phyloP scores from a whole-genome alignment of 53 echinoderm and acorn worm genomes.

The Echinometra lucunter region DNA sequence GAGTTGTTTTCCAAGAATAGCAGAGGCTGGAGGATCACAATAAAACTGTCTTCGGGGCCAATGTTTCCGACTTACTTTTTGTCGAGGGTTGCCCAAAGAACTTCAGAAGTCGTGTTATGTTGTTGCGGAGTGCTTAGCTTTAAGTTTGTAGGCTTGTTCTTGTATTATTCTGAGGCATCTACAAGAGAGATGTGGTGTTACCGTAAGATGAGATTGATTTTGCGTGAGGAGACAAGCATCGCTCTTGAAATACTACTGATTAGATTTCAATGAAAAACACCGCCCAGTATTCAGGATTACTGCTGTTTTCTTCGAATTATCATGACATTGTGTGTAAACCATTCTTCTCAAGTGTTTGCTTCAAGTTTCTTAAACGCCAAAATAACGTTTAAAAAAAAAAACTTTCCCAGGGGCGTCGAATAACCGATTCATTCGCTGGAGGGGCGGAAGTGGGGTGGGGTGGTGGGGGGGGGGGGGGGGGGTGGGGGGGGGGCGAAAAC shows the following conservation, averaged over 20 bases:
- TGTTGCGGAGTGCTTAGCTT: not conserved
- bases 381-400: not conserved
- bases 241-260: not conserved
- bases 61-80: not conserved
- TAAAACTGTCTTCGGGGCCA: not conserved
- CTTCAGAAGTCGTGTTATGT: not conserved
- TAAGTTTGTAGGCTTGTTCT: too few species aligned
- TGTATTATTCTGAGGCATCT: not conserved
- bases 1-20: not conserved
- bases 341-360: not conserved
- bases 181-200: not conserved
- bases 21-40: too few species aligned
- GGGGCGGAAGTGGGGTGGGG: too few species aligned
- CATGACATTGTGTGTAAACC: not conserved
- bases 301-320: not conserved
- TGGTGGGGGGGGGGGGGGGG: too few species aligned
- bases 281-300: not conserved
- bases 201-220: conserved; percentile 1
- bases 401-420: not conserved
- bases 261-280: not conserved
- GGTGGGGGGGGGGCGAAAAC: too few species aligned
- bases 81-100: not conserved
- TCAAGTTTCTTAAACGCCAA: not conserved
- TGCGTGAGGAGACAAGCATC: not conserved
- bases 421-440: not conserved